A percentile compares a stretch with the other conserved stretches of the same genome.
Conservation (phyloP, 2,797 vertebrate species). For the Mus spretus region DNA sequence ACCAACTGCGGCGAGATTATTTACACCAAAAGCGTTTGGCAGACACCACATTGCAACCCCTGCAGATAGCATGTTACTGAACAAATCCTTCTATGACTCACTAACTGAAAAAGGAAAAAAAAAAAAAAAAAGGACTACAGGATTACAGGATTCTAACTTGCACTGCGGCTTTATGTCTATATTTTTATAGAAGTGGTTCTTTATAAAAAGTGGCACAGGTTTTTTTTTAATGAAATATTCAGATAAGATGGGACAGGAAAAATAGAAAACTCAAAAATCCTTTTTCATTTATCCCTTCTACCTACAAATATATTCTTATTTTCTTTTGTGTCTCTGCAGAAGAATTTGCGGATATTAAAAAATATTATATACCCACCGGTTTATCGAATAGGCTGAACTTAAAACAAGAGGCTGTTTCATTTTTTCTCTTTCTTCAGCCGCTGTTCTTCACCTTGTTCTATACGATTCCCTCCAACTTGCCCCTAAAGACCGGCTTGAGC, state of each 20-base stretch:
- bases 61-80: too few relatives aligned
- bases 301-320: not conserved
- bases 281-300: not conserved
- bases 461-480: not conserved
- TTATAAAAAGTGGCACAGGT: not conserved
- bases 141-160: not conserved
- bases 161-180: not conserved
- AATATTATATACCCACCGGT: not conserved
- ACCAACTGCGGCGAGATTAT: not conserved
- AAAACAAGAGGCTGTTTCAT: slow-evolving; percentile 16
- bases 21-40: not conserved
- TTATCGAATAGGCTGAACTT: slow-evolving; percentile 51
- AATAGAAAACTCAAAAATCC: not conserved
- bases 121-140: too few relatives aligned
- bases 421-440: slow-evolving; percentile 15
- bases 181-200: not conserved
- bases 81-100: not conserved
- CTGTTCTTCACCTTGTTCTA: not conserved
- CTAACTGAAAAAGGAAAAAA: too few relatives aligned
- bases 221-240: not conserved
- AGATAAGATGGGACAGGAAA: not conserved
- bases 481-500: slow-evolving; percentile 19
- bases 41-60: not conserved
- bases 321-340: not conserved
- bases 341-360: not conserved